Base-by-base conservation (phyloP, 1,140 invertebrate species). In the Lanistes nyassanus region DNA sequence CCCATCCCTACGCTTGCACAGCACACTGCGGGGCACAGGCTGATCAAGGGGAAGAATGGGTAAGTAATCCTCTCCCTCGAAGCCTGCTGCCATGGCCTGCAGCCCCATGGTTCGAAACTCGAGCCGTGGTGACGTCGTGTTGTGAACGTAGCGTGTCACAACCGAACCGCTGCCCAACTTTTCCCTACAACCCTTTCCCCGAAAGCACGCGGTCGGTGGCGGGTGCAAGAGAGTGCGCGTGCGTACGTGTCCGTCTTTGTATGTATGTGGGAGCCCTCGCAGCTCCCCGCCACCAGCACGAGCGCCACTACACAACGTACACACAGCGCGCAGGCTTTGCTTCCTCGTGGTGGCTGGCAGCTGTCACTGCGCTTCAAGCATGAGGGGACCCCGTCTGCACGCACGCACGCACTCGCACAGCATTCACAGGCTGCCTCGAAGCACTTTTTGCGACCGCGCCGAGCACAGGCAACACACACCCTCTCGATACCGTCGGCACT, bases 21-120 rank as follows among this genome's bases (percentile, higher is more conserved):
- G 70, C 29, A 60, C 70, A 72, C 51, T 42, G 9, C 23, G 70
- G 36, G 70, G 70, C 55, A 72, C 70, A 23, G 70, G 34, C 70
- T 34, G 70, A 55, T 72, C 70, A 36, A 72, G 70, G 36, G 70
- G 70, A 31, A 72, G 34, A 55, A 55, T 26, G 56, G 70, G 70
- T 34, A 72, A 56, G 29, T 67, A 37, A 37, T 72, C 56, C 70
- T 23, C 26, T 60, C 31, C 70, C 56, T 56, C 70, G 56, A 56
- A 36, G n/a, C n/a, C 56, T 23, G 56, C n/a, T 26, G 55, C 70
- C 70, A 72, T 72, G 29, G 70, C 70, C 56, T 60, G 56, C 70
- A 69, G 42, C 67, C 70, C 70, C 55, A 39, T 42, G 34, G 55
- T 72, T 56, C 70, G 55, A 72, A 72, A 31, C 55, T 60, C 55